Evolutionary conservation across 30 jellyfish, hydroid and myxozoan species (phyloP), one percentile per base, ranked within the genome.

Genomic region (Turritopsis rubra): DNA sequence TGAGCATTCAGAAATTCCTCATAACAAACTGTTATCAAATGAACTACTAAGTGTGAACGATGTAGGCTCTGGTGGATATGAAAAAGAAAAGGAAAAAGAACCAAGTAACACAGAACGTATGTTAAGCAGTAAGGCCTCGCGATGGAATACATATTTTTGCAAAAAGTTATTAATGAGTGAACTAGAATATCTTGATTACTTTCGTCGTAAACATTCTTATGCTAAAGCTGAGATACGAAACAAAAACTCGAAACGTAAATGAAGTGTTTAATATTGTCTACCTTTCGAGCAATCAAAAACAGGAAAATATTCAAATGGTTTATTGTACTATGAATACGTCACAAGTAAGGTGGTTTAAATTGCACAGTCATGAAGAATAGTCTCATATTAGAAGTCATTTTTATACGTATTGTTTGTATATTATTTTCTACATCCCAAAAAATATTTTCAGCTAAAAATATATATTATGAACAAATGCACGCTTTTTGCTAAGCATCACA

Each of bases 61-160:
- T 18, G 86, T 26, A 16, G 84, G 89, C n/a, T 80, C 87, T 16
- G 81, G 87, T 16, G 26, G 21, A 21, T 68, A n/a, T 68, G 22
- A n/a, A 22, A 19, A 68, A 53, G 22, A 54, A 22, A n/a, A 26
- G 41, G 26, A 26, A 24, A 22, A n/a, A n/a, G n/a, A 24, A 18
- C 23, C 41, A 21, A 70, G 41, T 27, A 80, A 81, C n/a, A 78
- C 66, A 22, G 70, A 27, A 18, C 79, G 75, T 52, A 81, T 60
- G 80, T 28, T 85, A 81, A 93, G 85, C 75, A 93, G 90, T 25
- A 79, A 83, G 21, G 96, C 83, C 28, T 60, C 96, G 13, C 85
- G 81, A 1, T 85, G 95, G 95, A 93, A 93, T 79, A 54, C 80
- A 52, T 88, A 93, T 81, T 86, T 88, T 79, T 93, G 99, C 85